Conservation (phyloP, 2,113 vertebrate species). For the Aspidoscelis tigris region DNA sequence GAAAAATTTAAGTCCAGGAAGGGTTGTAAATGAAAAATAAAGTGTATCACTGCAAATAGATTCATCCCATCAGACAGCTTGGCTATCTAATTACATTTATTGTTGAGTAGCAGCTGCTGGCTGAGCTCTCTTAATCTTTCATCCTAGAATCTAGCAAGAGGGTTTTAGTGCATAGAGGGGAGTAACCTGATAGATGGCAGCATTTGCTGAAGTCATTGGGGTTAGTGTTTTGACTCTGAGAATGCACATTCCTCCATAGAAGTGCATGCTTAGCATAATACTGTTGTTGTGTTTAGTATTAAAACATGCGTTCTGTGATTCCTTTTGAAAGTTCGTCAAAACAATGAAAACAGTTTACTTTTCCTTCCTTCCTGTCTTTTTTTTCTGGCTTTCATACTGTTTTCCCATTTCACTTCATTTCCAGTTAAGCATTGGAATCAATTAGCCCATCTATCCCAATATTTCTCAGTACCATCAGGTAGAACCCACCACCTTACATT, state of each 20-base stretch:
- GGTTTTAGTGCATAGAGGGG: constrained; percentile 13
- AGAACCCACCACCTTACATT: too few species aligned
- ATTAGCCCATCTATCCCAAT: too few species aligned
- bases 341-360: not conserved
- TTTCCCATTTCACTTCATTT: not conserved
- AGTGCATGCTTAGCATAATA: constrained; percentile 5
- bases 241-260: not conserved
- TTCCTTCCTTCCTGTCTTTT: not conserved
- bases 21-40: not conserved
- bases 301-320: not conserved
- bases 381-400: not conserved
- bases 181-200: constrained; percentile 13
- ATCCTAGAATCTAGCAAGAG: not conserved
- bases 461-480: too few species aligned
- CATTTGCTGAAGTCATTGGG: constrained; percentile 1
- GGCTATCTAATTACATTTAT: constrained; percentile 35
- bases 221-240: not conserved
- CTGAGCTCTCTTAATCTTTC: constrained; percentile 14
- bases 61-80: constrained; percentile 5
- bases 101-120: constrained; percentile 21
- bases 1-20: not conserved
- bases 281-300: not conserved
- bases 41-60: not conserved
- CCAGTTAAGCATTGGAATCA: too few species aligned
- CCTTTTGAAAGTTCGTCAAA: not conserved